Conservation (phyloP, 1,140 invertebrate species). For the Drosophila gunungcola region DNA sequence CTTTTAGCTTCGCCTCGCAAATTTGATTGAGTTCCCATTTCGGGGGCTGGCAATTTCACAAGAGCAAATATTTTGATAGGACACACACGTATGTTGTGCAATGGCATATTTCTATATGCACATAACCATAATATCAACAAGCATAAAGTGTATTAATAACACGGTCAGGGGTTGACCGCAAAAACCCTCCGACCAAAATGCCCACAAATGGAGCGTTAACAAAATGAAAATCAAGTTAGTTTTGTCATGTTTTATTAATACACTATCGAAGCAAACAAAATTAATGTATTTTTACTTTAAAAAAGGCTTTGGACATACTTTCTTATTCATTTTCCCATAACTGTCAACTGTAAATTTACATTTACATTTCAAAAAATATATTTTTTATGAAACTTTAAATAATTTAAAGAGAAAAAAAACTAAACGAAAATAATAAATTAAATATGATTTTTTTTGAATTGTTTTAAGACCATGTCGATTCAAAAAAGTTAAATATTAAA, state of each 20-base stretch:
- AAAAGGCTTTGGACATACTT: too few species aligned
- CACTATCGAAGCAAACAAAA: too few species aligned
- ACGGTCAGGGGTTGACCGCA: constrained; percentile 27
- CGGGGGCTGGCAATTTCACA: constrained; percentile 23
- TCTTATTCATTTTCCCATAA: too few species aligned
- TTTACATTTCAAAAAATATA: too few species aligned
- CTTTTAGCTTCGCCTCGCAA: constrained; percentile 14
- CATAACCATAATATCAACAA: constrained; percentile 45
- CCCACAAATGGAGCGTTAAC: neutral
- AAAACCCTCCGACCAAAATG: constrained; percentile 7
- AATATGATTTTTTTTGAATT: too few species aligned
- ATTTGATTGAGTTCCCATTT: constrained; percentile 49
- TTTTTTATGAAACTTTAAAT: too few species aligned
- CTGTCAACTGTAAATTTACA: too few species aligned
- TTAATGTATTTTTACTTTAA: too few species aligned
- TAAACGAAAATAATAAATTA: too few species aligned
- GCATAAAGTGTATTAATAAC: constrained; percentile 49
- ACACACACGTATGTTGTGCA: constrained; percentile 19
- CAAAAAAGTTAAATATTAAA: too few species aligned
- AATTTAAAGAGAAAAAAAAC: neutral
- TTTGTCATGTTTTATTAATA: neutral
- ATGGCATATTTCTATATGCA: constrained; percentile 1
- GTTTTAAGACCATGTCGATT: too few species aligned
- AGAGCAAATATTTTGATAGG: constrained; percentile 47
- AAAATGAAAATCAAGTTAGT: neutral